These are phyloP conservation scores for Tromatobia lineatoria DNA, from an alignment of 2,888 invertebrate species.

Conservation along the genomic window DNA sequence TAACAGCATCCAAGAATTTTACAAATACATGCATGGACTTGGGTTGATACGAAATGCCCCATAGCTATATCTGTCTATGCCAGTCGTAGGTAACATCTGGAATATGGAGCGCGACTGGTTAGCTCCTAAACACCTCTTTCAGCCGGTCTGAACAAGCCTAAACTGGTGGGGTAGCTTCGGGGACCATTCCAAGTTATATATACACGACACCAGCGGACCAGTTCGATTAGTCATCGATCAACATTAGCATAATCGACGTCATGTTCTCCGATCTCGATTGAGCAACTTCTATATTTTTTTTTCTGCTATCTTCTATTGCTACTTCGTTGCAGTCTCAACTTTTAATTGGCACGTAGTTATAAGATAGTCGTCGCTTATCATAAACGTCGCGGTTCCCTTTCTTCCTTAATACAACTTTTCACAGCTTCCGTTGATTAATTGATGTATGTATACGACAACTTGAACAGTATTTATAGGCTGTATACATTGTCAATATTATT, in stretches of 20 bases:
- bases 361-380: constrained; percentile 19
- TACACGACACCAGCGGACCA: constrained; percentile 51
- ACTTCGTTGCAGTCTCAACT: constrained; percentile 7
- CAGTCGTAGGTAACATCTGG: constrained; percentile 54
- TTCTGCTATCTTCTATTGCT: background rate
- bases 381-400: constrained; percentile 1
- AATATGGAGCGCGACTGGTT: constrained; percentile 70
- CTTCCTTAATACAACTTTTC: constrained; percentile 8
- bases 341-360: constrained; percentile 31
- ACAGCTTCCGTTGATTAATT: constrained; percentile 11
- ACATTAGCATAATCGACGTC: constrained; percentile 78
- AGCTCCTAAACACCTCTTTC: constrained; percentile 68
- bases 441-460: background rate
- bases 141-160: constrained; percentile 11
- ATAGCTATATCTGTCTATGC: constrained; percentile 6
- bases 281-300: constrained; percentile 82
- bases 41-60: background rate
- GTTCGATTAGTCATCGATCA: constrained; percentile 76
- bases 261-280: constrained; percentile 71
- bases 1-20: too few species aligned
- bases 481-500: too few species aligned
- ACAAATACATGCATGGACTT: too few species aligned
- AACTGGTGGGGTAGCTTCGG: constrained; percentile 19
- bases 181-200: constrained; percentile 2
- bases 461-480: background rate